Conservation (phyloP, 2,888 invertebrate species). For the Carcina quercana region DNA sequence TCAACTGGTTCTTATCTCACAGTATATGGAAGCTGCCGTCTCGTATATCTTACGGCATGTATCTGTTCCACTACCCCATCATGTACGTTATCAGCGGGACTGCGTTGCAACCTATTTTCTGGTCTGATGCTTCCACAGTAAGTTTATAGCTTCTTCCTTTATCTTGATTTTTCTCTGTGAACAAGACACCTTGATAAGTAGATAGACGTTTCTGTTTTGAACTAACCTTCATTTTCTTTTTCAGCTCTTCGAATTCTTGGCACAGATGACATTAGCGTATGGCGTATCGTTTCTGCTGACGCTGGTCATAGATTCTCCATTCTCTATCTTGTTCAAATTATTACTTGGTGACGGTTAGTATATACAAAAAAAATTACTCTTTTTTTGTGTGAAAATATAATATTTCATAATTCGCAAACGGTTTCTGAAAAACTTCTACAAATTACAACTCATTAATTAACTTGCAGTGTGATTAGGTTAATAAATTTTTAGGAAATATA, state of each 20-base stretch:
- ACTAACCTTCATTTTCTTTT: conserved; percentile 15
- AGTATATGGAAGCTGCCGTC: conserved; percentile 62
- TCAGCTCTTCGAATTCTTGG: conserved; percentile 37
- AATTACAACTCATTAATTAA: too few species aligned
- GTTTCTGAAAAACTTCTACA: too few species aligned
- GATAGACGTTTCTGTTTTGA: background rate
- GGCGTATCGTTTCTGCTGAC: conserved; percentile 35
- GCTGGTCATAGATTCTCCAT: conserved; percentile 44
- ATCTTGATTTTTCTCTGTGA: too few species aligned
- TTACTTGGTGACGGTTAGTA: conserved; percentile 35
- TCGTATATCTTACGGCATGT: conserved; percentile 72
- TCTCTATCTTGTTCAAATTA: conserved; percentile 38
- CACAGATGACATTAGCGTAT: conserved; percentile 31
- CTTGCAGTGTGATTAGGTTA: too few species aligned
- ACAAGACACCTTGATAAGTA: too few species aligned
- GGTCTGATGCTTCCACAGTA: background rate
- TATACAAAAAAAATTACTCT: too few species aligned
- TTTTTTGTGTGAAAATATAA: too few species aligned
- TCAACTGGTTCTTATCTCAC: conserved; percentile 53
- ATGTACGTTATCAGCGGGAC: conserved; percentile 3
- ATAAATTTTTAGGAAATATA: too few species aligned
- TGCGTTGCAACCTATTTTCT: background rate
- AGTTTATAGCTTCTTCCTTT: too few species aligned
- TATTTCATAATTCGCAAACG: too few species aligned
- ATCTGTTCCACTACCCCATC: conserved; percentile 50